A percentile compares a stretch with the other conserved stretches of the same genome.
phyloP scores from a whole-genome alignment of 2,797 vertebrate species.

The Danio albolineatus region DNA sequence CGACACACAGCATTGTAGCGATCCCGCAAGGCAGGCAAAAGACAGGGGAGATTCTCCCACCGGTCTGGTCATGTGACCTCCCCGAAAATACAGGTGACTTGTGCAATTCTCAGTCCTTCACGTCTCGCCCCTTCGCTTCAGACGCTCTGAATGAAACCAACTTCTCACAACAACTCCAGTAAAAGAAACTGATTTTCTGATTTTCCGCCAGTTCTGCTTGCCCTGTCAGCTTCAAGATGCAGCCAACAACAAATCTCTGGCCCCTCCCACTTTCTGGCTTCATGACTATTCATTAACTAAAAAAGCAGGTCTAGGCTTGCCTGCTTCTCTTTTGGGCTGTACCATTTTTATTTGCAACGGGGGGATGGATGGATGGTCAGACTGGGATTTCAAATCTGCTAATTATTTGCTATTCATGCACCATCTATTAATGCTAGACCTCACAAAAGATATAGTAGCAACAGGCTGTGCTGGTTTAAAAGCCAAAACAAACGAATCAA shows the following conservation, averaged over 20 bases:
- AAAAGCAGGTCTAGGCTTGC: constrained; percentile 91
- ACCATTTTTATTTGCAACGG: constrained; percentile 69
- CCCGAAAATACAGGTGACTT: constrained; percentile 45
- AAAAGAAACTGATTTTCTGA: constrained; percentile 52
- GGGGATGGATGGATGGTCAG: constrained; percentile 32
- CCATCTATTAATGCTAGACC: background rate
- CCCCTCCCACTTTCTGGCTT: constrained; percentile 83
- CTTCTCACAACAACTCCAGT: constrained; percentile 22
- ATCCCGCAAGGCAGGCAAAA: constrained; percentile 63
- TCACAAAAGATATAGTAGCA: background rate
- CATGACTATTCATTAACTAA: constrained; percentile 90
- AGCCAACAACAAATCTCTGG: constrained; percentile 89
- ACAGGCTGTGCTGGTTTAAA: background rate
- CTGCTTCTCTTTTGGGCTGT: constrained; percentile 80
- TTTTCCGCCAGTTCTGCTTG: constrained; percentile 75
- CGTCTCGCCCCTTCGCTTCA: background rate
- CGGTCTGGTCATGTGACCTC: constrained; percentile 63
- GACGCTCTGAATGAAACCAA: constrained; percentile 25
- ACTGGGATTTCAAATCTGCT: constrained; percentile 1
- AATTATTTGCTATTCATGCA: background rate
- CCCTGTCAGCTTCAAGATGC: constrained; percentile 85
- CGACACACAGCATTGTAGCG: constrained; percentile 86
- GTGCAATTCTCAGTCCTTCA: constrained; percentile 19
- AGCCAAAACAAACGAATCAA: constrained; percentile 18
- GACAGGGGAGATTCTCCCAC: constrained; percentile 62